Evolutionary conservation across 2,113 vertebrate species (phyloP).

Genomic region (Festucalex cinctus): DNA sequence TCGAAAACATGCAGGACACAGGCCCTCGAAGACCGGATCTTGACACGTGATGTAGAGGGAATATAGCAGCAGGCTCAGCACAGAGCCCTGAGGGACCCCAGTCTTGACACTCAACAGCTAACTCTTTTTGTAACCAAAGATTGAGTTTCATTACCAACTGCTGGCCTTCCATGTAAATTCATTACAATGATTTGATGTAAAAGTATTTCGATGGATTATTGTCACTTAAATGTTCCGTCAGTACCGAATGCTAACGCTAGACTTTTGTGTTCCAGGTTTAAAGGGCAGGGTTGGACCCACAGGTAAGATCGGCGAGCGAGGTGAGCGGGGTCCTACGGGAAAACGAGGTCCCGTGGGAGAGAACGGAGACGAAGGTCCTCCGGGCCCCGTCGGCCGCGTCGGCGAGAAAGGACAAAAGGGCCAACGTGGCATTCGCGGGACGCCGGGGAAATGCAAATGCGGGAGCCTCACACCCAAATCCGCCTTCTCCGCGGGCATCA

Average conservation of each 20-base stretch:
- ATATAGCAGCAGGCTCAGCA: no score
- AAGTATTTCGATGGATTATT: neutral
- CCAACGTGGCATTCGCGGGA: slow-evolving; percentile 76
- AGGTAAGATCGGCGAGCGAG: slow-evolving; percentile 85
- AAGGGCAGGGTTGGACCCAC: slow-evolving; percentile 85
- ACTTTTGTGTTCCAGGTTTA: slow-evolving; percentile 77
- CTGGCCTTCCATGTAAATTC: neutral
- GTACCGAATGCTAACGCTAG: neutral
- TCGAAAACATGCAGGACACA: no score
- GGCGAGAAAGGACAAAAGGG: slow-evolving; percentile 87
- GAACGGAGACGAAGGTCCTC: slow-evolving; percentile 75
- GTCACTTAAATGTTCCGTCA: neutral
- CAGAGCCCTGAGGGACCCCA: no score
- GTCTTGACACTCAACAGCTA: no score
- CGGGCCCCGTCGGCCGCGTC: slow-evolving; percentile 73
- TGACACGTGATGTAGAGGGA: no score
- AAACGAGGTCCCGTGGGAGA: slow-evolving; percentile 86
- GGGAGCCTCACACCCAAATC: slow-evolving; percentile 89
- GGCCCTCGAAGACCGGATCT: no score
- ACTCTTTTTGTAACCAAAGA: neutral
- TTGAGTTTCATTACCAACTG: no score
- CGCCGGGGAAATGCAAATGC: slow-evolving; percentile 84
- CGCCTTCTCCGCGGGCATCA: slow-evolving; percentile 95
- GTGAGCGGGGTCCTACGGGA: slow-evolving; percentile 84
- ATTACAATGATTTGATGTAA: neutral